Base-by-base conservation (phyloP, 2,888 invertebrate species). In the Cataglyphis rosenhaueri region DNA sequence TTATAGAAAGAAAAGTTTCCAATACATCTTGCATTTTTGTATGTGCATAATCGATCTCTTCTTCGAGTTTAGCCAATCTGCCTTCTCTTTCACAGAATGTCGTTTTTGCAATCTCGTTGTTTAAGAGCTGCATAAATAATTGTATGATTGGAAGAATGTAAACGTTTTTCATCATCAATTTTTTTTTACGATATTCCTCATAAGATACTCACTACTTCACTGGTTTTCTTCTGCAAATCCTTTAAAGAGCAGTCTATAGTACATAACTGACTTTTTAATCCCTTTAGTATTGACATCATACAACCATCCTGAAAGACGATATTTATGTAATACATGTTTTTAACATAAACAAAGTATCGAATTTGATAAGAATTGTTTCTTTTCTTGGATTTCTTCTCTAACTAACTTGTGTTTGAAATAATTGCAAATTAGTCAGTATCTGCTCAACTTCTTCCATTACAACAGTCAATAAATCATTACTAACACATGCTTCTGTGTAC, bases 1-100 rank as follows among this genome's bases (percentile, higher is more conserved):
- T 91, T 71, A 83, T 86, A 74, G 74, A 73, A 57, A 90, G 84
- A 73, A 93, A 92, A 62, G 81, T 88, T 86, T 94, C 93, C 32
- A 93, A 88, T 44, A 91, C 84, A 64, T 92, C 91, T 87, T 94
- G 93, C 93, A 94, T 93, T 86, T 91, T 93, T 21, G 91, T 92
- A 55, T 94, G 92, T 38, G 92, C 91, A 76, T 86, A 88, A 85
- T 94, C 93, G 64, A 94, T 70, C 89, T 94, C 92, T 70, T 86
- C 88, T 83, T 94, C 93, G 18, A 93, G 86, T 84, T 92, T 93
- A 81, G 91, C 90, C 12, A 94, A 85, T 62, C 87, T 90, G 64
- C 90, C 84, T 65, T 89, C 88, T 44, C 87, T 91, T 79, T 93
- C 91, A 4, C 81, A 83, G 68, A 92, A 92, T 5, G 86, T 88